phyloP scores from a whole-genome alignment of 1,140 invertebrate genomes.

The Thereuonema tuberculata region DNA sequence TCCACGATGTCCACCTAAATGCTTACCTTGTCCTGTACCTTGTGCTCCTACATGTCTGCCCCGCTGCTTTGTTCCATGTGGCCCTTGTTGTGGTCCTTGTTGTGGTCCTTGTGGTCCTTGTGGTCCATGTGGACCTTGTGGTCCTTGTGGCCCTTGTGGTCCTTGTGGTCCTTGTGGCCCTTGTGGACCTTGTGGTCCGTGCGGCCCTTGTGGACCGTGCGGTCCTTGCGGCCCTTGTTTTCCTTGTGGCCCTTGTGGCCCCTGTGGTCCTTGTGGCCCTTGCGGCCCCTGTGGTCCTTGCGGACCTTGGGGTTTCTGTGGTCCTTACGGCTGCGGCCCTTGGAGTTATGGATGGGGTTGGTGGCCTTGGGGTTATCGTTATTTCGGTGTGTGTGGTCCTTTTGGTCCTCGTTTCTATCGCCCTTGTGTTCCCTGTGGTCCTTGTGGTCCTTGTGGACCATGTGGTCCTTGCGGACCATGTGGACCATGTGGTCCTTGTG shows the following conservation, averaged over 20 bases:
- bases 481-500: background rate
- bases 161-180: background rate
- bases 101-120: background rate
- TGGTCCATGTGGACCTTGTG: background rate
- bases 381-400: background rate
- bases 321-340: background rate
- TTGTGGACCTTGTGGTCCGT: background rate
- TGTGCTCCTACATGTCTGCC: background rate
- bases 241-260: background rate
- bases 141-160: background rate
- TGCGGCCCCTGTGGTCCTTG: slow-evolving; percentile 3
- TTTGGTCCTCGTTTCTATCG: background rate
- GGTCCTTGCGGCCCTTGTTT: background rate
- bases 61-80: too few relatives aligned
- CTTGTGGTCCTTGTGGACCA: background rate
- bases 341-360: too few relatives aligned
- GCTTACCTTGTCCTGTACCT: background rate
- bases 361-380: too few relatives aligned
- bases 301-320: background rate
- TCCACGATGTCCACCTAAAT: background rate
- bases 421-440: background rate
- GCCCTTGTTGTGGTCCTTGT: background rate
- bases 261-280: slow-evolving; percentile 1
- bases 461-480: background rate
- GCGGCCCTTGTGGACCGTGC: background rate